A percentile compares a stretch with the other conserved stretches of the same genome.
These are phyloP conservation scores for Cariama cristata DNA, from an alignment of 2,113 vertebrate species.

Conservation along the genomic window DNA sequence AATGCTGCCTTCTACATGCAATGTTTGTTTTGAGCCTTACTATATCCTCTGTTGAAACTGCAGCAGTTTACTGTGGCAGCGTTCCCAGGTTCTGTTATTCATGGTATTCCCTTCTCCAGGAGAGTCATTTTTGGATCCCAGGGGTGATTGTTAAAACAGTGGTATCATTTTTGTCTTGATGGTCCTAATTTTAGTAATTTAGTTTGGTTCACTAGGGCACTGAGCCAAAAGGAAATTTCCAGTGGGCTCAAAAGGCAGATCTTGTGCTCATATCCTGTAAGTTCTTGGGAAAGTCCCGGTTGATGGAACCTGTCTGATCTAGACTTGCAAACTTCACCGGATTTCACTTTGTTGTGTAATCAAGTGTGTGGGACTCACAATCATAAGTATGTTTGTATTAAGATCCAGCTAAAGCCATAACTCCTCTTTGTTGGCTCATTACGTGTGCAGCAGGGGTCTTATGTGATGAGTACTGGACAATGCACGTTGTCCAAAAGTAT, in stretches of 20 bases:
- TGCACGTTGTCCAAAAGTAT: not conserved
- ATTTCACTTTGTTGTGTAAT: not conserved
- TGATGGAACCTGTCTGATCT: accelerated
- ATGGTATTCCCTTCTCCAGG: not conserved
- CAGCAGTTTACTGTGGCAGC: not conserved
- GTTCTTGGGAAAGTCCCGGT: not conserved
- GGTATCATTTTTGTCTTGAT: not conserved
- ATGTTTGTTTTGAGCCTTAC: not conserved
- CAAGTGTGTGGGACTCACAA: not conserved
- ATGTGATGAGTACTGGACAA: not conserved
- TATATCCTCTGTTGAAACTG: not conserved
- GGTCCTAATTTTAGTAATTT: not conserved
- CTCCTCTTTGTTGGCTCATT: accelerated
- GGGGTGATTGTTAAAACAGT: not conserved
- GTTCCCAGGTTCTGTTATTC: not conserved
- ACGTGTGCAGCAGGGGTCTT: no score
- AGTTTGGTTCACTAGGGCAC: not conserved
- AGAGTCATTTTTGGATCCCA: not conserved
- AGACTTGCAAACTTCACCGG: not conserved
- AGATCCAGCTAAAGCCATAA: not conserved
- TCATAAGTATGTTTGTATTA: not conserved
- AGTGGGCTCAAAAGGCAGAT: not conserved
- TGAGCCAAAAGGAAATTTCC: not conserved
- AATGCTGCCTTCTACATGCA: not conserved
- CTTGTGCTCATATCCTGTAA: not conserved